These are phyloP conservation scores for Mythimna albipuncta DNA, from an alignment of 2,888 invertebrate species.

Conservation along the genomic window DNA sequence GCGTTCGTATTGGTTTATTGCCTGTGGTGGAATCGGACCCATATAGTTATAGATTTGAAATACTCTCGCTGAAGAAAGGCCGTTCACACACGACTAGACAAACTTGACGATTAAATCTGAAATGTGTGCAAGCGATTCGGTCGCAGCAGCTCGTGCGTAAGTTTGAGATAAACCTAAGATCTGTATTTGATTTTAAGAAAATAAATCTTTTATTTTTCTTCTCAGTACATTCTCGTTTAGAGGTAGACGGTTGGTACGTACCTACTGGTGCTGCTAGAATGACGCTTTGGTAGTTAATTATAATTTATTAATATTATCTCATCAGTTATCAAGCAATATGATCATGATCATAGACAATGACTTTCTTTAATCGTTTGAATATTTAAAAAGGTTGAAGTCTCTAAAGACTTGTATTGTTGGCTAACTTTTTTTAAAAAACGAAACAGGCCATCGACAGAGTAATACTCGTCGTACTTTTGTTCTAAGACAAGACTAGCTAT, in stretches of 20 bases:
- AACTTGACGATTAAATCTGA: constrained; percentile 8
- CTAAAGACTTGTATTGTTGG: not conserved
- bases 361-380: not conserved
- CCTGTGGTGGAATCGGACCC: too few relatives aligned
- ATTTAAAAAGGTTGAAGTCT: not conserved
- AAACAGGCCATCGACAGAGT: not conserved
- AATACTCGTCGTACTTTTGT: not conserved
- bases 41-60: constrained; percentile 2
- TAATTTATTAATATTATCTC: not conserved
- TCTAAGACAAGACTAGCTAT: not conserved
- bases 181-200: not conserved
- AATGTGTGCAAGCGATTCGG: not conserved
- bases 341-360: not conserved
- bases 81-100: constrained; percentile 26
- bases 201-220: not conserved
- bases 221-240: not conserved
- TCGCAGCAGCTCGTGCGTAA: constrained; percentile 7
- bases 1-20: too few relatives aligned
- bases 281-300: not conserved
- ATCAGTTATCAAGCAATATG: not conserved
- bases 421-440: too few relatives aligned
- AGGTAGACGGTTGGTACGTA: not conserved
- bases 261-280: not conserved
- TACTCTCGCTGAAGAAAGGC: constrained; percentile 18
- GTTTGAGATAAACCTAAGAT: constrained; percentile 30